Evolutionary conservation across 2,888 invertebrate genomes (phyloP), one percentile per base, ranked within the genome.

Genomic region (Lysandra bellargus): DNA sequence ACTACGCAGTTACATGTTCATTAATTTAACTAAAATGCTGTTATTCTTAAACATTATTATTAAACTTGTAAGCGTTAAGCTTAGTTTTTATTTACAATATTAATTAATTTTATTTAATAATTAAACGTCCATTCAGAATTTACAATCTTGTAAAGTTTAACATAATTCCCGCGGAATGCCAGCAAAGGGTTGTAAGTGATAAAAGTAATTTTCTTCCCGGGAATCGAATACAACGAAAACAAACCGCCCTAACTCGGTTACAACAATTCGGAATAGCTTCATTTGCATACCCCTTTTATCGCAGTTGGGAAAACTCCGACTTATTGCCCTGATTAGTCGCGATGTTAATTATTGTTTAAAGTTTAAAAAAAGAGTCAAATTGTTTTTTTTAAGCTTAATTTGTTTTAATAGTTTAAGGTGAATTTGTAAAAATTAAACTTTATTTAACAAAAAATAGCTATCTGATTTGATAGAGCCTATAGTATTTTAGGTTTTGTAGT

Each of bases 221-320:
- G 69, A 37, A 69, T 69, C 69, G 69, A 69, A 69, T 69, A 69
- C 64, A 64, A 64, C 64, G 64, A 78, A 77, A 78, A 78, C 80
- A 83, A 83, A 85, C 85, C 81, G 83, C 80, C 80, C 82, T 85
- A 90, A 89, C 83, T 88, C 85, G 85, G 76, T 76, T 76, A 57
- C 53, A 76, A 83, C 87, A 88, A 87, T 89, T 86, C 83, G 83
- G 83, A 85, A 86, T 86, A 83, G 83, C 81, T 60, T 86, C 78
- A 93, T 93, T 93, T 92, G 90, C 93, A 93, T 94, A 84, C 87
- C 91, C 91, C 93, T 94, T 93, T 93, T 94, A 94, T 92, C 83
- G 86, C 93, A 93, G 92, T 92, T 90, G 87, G 87, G 91, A 91
- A 93, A 93, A 94, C 92, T 93, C 91, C 87, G 90, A 90, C 89